Conservation (phyloP, 2,888 invertebrate species). For the Morpho deidamia region DNA sequence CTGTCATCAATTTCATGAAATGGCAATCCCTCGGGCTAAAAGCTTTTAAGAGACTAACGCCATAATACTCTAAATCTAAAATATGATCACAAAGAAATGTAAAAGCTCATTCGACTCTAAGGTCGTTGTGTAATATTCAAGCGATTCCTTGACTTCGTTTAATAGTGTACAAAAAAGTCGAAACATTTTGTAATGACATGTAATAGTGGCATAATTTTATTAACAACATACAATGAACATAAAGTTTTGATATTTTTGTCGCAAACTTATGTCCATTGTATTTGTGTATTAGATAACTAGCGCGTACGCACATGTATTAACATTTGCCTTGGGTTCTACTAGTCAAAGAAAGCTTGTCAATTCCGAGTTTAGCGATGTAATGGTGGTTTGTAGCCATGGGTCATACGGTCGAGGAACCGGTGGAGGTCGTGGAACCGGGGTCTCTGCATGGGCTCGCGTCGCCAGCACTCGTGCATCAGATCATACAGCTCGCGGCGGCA, state of each 20-base stretch:
- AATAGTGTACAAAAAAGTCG: too few relatives aligned
- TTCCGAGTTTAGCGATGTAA: slow-evolving; percentile 36
- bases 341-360: too few relatives aligned
- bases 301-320: too few relatives aligned
- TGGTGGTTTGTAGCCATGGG: slow-evolving; percentile 80
- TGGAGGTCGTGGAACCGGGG: slow-evolving; percentile 94
- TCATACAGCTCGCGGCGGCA: slow-evolving; percentile 94
- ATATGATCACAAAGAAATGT: slow-evolving; percentile 21
- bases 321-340: too few relatives aligned
- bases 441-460: slow-evolving; percentile 86
- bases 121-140: slow-evolving; percentile 24
- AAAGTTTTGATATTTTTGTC: too few relatives aligned
- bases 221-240: too few relatives aligned
- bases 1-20: slow-evolving; percentile 23
- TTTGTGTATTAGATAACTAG: too few relatives aligned
- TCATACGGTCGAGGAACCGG: slow-evolving; percentile 89
- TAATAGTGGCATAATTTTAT: too few relatives aligned
- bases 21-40: slow-evolving; percentile 24
- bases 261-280: too few relatives aligned
- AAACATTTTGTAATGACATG: too few relatives aligned
- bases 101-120: slow-evolving; percentile 29
- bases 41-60: slow-evolving; percentile 14
- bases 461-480: slow-evolving; percentile 95
- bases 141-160: slow-evolving; percentile 4
- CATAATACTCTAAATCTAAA: slow-evolving; percentile 17